Base-by-base conservation (phyloP, 1,140 invertebrate genomes). In the Drosophila navojoa region DNA sequence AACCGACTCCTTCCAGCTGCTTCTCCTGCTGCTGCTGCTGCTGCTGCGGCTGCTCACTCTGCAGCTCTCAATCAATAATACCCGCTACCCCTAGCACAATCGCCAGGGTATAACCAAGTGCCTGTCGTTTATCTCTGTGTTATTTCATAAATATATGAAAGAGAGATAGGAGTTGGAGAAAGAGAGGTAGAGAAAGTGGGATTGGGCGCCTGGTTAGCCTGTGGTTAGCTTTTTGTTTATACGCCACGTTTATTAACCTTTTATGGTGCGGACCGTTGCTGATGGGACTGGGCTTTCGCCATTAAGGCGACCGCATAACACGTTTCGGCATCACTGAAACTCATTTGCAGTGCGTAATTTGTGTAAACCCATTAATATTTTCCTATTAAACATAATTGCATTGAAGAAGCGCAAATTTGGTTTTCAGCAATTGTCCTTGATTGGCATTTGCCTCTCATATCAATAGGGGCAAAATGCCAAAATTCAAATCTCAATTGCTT, bases 301-400 rank as follows among this genome's bases (percentile, higher is more conserved):
- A 54, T 63, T 63, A 53, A 70, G 27, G 53, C 13, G 55, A 81
- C 67, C 78, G 16, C 78, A 78, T 58, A 67, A 68, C 71, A 87
- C 67, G 57, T 70, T 78, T 78, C 16, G 32, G 57, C 40, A 44
- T 10, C 29, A 58, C 27, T 53, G 52, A 55, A 64, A 44, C 59
- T 58, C 74, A 76, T 82, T 82, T 84, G 60, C 50, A 16, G 42
- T 69, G 72, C 63, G 80, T 84, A 84, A 84, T 84, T 84, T 84
- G 80, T 50, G 81, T 79, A 79, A 85, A 68, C 68, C 71, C 55
- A 77, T 85, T 81, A 85, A 85, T 85, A 87, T 76, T 87, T 81
- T 58, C 75, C 82, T 81, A 81, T 85, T 86, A 86, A 87, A 78
- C 66, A 78, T 85, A 87, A 85, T 85, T 85, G 82, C 75, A 76